These are phyloP conservation scores for Bungarus multicinctus DNA, from an alignment of 2,113 vertebrate species.

Conservation along the genomic window DNA sequence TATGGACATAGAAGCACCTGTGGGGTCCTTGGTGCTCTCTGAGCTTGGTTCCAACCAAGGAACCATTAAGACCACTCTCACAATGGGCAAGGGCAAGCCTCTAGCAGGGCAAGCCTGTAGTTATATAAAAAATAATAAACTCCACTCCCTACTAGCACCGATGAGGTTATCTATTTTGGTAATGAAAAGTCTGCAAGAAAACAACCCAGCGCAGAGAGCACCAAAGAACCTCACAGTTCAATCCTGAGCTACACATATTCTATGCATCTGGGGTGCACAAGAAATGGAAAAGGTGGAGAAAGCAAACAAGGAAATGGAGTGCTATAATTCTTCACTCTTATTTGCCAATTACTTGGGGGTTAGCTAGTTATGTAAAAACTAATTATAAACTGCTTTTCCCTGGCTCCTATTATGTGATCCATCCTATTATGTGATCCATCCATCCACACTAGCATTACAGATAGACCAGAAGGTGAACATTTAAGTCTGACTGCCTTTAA, in stretches of 20 bases:
- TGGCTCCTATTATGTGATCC: background rate
- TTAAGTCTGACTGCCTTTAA: too few species aligned
- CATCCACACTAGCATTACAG: background rate
- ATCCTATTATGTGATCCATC: background rate
- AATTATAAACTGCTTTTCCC: background rate
- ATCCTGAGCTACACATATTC: background rate
- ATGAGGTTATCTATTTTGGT: background rate
- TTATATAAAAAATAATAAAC: background rate
- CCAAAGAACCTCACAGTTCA: background rate
- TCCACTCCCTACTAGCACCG: background rate
- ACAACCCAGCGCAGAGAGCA: background rate
- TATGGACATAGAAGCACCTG: background rate
- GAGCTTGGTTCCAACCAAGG: background rate
- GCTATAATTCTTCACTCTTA: background rate
- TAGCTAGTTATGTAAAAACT: background rate
- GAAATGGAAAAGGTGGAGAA: background rate
- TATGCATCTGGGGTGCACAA: background rate
- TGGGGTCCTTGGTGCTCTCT: background rate
- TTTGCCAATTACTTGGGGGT: background rate
- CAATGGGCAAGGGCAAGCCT: too few species aligned
- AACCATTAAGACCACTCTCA: background rate
- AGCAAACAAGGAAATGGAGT: background rate
- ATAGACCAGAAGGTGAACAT: background rate
- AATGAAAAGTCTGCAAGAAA: background rate
- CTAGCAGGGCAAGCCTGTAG: background rate